A percentile compares a stretch with the other conserved stretches of the same genome.
phyloP scores from a whole-genome alignment of 2,797 vertebrate species.

The Pseudochirops corinnae region DNA sequence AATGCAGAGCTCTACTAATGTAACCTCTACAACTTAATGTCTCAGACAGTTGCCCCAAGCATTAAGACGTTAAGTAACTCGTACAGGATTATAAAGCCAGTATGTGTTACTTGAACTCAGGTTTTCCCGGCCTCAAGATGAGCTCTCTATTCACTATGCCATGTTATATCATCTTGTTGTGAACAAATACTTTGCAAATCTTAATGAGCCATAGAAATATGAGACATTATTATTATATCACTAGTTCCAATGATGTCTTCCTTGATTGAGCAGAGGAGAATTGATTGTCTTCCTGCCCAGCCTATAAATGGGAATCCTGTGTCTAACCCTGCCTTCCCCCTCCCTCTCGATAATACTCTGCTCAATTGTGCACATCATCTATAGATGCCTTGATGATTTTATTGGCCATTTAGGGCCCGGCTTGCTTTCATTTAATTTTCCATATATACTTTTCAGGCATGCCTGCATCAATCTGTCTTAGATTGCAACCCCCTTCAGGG shows the following conservation, averaged over 20 bases:
- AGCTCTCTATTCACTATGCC: not conserved
- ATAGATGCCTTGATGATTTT: not conserved
- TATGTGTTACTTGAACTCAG: not conserved
- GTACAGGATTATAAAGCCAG: not conserved
- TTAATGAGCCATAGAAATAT: not conserved
- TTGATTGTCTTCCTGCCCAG: not conserved
- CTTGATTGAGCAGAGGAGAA: not conserved
- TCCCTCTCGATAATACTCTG: not conserved
- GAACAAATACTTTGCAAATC: not conserved
- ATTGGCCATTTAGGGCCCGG: not conserved
- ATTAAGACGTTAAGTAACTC: not conserved
- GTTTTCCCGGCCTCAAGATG: not conserved
- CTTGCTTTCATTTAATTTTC: constrained; percentile 2
- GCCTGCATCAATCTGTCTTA: not conserved
- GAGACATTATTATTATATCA: not conserved
- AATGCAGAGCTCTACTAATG: not conserved
- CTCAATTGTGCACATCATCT: not conserved
- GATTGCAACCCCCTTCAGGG: not conserved
- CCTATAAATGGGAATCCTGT: not conserved
- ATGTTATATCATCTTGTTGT: not conserved
- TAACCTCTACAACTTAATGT: not conserved
- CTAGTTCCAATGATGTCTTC: not conserved
- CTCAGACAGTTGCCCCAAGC: not conserved
- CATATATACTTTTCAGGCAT: not conserved
- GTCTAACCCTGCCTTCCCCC: not conserved